These are phyloP conservation scores for Perca fluviatilis DNA, from an alignment of 2,113 vertebrate genomes.

Conservation along the genomic window DNA sequence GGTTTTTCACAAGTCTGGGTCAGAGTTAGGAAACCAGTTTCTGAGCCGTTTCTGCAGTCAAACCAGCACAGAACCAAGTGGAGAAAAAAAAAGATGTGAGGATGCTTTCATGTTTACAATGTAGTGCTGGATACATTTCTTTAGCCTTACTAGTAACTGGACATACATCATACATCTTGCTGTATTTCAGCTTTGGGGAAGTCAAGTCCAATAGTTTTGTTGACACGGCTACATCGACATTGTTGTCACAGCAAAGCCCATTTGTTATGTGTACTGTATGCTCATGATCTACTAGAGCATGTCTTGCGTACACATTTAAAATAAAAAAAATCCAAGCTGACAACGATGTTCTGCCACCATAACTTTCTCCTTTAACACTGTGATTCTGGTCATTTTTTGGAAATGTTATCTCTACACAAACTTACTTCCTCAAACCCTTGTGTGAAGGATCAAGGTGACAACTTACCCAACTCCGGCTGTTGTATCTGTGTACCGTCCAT, in stretches of 20 bases:
- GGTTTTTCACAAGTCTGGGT: neutral
- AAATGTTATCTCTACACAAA: neutral
- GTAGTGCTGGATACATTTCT: neutral
- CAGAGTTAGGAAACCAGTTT: constrained; percentile 5
- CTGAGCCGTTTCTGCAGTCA: neutral
- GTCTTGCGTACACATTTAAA: constrained; percentile 29
- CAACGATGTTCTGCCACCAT: neutral
- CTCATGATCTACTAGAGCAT: constrained; percentile 39
- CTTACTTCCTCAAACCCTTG: neutral
- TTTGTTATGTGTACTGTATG: constrained; percentile 31
- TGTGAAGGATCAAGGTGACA: neutral
- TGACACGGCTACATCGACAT: neutral
- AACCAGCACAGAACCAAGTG: neutral
- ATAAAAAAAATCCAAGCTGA: constrained; percentile 51
- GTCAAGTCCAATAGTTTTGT: constrained; percentile 4
- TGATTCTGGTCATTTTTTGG: neutral
- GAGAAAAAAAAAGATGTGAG: neutral
- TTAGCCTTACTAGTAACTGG: neutral
- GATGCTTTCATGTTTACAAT: neutral
- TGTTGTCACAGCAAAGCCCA: neutral
- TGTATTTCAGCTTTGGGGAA: constrained; percentile 5
- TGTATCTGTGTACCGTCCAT: neutral
- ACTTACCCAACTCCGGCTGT: neutral
- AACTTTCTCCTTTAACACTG: neutral
- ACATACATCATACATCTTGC: neutral